Evolutionary conservation across 1,140 invertebrate genomes (phyloP).

Genomic region (Stegodyphus dumicola): DNA sequence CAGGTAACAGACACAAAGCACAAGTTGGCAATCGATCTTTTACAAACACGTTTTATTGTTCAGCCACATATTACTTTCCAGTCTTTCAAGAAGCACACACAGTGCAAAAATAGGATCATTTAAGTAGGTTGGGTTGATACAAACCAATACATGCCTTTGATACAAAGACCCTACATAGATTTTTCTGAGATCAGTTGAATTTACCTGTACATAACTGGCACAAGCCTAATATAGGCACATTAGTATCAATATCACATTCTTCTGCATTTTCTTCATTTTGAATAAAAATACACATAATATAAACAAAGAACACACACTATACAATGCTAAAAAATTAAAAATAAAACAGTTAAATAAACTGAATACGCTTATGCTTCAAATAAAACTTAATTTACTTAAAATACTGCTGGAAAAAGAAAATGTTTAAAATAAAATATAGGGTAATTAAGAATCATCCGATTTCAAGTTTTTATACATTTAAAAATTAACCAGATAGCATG

Average conservation of each 20-base stretch:
- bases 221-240: constrained; percentile 42
- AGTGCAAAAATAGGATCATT: constrained; percentile 37
- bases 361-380: not conserved
- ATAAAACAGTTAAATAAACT: not conserved
- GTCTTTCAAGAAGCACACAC: not conserved
- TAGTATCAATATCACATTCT: not conserved
- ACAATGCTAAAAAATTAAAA: constrained; percentile 4
- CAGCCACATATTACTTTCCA: no score
- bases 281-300: not conserved
- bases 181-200: not conserved
- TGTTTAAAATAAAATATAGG: not conserved
- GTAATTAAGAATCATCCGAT: no score
- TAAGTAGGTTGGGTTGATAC: constrained; percentile 51
- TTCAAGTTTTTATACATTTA: no score
- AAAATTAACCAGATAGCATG: no score
- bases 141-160: constrained; percentile 43
- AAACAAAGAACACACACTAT: not conserved
- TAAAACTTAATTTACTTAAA: not conserved
- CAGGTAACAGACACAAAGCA: no score
- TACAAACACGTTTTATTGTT: no score
- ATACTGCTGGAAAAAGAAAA: not conserved
- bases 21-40: no score
- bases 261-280: no score
- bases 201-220: no score
- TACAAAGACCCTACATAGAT: constrained; percentile 19